phyloP scores from a whole-genome alignment of 2,888 invertebrate species.

The Anticlea derivata region DNA sequence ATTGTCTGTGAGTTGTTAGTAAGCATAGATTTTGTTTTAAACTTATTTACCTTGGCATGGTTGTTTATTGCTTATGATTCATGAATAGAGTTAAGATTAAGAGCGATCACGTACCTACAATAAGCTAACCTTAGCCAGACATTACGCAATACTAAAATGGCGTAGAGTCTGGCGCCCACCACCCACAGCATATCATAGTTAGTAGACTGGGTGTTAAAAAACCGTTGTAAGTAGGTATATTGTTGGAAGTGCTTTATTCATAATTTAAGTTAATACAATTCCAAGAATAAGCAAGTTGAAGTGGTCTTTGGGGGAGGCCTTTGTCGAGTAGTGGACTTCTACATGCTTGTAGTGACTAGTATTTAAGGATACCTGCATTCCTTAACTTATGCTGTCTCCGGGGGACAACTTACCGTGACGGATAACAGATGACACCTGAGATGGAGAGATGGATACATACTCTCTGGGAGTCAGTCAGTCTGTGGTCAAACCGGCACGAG shows the following conservation, averaged over 20 bases:
- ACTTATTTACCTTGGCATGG: slow-evolving; percentile 3
- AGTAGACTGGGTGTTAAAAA: not conserved
- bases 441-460: no score
- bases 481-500: no score
- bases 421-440: no score
- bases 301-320: no score
- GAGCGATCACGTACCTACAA: not conserved
- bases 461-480: no score
- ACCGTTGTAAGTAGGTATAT: not conserved
- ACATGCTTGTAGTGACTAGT: no score
- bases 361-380: no score
- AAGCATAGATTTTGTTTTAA: not conserved
- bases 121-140: no score
- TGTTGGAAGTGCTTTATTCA: not conserved
- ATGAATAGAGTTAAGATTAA: not conserved
- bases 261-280: not conserved
- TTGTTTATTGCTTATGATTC: slow-evolving; percentile 1
- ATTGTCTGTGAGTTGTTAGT: not conserved
- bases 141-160: not conserved
- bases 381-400: no score
- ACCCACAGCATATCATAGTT: not conserved
- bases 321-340: no score
- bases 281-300: no score
- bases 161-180: slow-evolving; percentile 1
- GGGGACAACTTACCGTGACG: no score